A percentile compares a stretch with the other conserved stretches of the same genome.
Conservation (phyloP, 2,888 invertebrate genomes). For the Noctua janthe region DNA sequence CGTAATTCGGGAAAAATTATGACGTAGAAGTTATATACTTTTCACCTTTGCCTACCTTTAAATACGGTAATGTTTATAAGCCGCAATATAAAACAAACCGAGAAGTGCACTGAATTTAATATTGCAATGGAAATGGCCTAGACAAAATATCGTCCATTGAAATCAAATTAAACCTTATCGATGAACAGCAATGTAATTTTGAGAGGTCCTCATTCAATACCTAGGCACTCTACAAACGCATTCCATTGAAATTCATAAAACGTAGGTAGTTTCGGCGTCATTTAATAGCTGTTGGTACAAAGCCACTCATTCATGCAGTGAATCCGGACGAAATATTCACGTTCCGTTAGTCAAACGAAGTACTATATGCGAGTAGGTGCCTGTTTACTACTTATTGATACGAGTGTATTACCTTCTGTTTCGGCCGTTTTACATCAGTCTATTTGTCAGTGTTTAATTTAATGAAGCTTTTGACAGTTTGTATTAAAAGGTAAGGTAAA, state of each 20-base stretch:
- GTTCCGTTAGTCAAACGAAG: constrained; percentile 81
- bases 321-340: constrained; percentile 82
- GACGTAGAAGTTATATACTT: constrained; percentile 61
- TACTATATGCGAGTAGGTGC: constrained; percentile 60
- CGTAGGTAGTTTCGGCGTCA: constrained; percentile 70
- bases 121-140: not conserved
- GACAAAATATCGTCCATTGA: constrained; percentile 14
- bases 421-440: constrained; percentile 19
- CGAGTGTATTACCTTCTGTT: constrained; percentile 34
- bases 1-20: constrained; percentile 70
- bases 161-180: constrained; percentile 37
- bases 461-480: not conserved
- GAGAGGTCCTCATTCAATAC: constrained; percentile 52
- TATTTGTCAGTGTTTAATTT: not conserved
- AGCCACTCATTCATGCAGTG: constrained; percentile 78
- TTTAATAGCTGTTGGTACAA: constrained; percentile 73
- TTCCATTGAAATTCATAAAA: constrained; percentile 73
- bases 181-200: constrained; percentile 55
- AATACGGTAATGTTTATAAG: not conserved
- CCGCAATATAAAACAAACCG: not conserved
- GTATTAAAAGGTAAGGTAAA: not conserved
- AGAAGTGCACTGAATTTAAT: constrained; percentile 5
- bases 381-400: constrained; percentile 60
- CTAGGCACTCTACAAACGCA: constrained; percentile 65
- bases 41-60: constrained; percentile 6